phyloP scores from a whole-genome alignment of 2,797 vertebrate species.

The Phyllotis vaccarum region DNA sequence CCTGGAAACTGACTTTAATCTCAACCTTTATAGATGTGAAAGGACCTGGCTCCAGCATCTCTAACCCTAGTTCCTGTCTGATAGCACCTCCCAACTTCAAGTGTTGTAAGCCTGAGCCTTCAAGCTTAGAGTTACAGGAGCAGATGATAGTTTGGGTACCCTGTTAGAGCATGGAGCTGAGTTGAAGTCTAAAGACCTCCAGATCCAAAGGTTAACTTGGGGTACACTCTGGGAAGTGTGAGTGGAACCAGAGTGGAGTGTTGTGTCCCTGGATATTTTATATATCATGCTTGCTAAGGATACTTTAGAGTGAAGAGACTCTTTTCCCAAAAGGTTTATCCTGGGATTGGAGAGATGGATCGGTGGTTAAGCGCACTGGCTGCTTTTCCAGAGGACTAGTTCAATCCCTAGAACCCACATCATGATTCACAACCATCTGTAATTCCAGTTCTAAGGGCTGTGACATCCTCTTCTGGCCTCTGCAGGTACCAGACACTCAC shows the following conservation, averaged over 20 bases:
- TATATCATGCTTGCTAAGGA: too few species aligned
- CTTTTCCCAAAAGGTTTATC: neutral
- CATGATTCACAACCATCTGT: too few species aligned
- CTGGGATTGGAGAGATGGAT: neutral
- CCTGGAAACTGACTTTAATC: neutral
- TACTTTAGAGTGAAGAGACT: neutral
- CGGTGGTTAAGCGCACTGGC: neutral
- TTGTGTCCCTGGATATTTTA: neutral
- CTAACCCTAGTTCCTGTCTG: neutral
- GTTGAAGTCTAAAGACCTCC: neutral
- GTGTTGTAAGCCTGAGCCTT: neutral
- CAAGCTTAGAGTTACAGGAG: neutral
- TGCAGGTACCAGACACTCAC: too few species aligned
- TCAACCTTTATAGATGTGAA: neutral
- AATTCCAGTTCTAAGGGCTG: too few species aligned
- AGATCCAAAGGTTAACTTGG: neutral
- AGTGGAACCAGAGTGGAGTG: rapidly evolving
- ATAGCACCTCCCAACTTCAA: neutral
- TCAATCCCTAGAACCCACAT: neutral
- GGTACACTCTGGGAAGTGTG: neutral
- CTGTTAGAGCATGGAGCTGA: too few species aligned
- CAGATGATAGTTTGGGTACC: neutral
- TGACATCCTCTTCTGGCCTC: too few species aligned
- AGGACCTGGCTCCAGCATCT: neutral
- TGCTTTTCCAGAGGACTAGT: neutral